A percentile compares a stretch with the other conserved stretches of the same genome.
phyloP scores from a whole-genome alignment of 2,888 invertebrate genomes.

The Gerosis bhagava region DNA sequence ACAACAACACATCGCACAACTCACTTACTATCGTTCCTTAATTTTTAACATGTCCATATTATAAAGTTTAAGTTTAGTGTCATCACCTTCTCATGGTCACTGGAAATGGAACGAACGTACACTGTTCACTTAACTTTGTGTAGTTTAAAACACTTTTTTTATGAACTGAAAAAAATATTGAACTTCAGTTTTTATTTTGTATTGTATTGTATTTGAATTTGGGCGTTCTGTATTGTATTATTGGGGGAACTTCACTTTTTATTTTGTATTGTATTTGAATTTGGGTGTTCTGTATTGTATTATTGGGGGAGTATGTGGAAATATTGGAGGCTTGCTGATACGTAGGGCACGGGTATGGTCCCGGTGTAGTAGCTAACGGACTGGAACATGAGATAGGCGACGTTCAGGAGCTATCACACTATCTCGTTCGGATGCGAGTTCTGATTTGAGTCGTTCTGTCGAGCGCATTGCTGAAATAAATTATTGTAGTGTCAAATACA shows the following conservation, averaged over 20 bases:
- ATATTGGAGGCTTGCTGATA: constrained; percentile 65
- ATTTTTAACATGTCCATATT: constrained; percentile 59
- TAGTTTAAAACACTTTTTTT: constrained; percentile 9
- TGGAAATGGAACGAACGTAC: constrained; percentile 49
- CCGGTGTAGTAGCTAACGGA: constrained; percentile 83
- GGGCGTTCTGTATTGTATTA: too few species aligned
- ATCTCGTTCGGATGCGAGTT: constrained; percentile 93
- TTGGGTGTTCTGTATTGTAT: too few species aligned
- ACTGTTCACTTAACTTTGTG: constrained; percentile 14
- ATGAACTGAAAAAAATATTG: too few species aligned
- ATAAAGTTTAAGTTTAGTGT: constrained; percentile 62
- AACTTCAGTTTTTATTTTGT: constrained; percentile 42
- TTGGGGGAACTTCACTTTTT: constrained; percentile 48
- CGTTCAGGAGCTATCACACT: constrained; percentile 89
- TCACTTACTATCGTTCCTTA: constrained; percentile 56
- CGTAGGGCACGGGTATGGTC: constrained; percentile 74
- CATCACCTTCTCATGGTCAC: constrained; percentile 77
- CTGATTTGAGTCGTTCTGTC: constrained; percentile 91
- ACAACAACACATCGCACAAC: constrained; percentile 74
- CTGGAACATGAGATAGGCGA: constrained; percentile 86
- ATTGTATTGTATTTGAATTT: too few species aligned
- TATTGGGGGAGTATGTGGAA: constrained; percentile 70
- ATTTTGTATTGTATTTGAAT: constrained; percentile 30
- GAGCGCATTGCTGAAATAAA: constrained; percentile 89
- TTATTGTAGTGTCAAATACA: constrained; percentile 4